Evolutionary conservation across 2,797 vertebrate genomes (phyloP), one percentile per base, ranked within the genome.

Genomic region (Sebastes itinus): DNA sequence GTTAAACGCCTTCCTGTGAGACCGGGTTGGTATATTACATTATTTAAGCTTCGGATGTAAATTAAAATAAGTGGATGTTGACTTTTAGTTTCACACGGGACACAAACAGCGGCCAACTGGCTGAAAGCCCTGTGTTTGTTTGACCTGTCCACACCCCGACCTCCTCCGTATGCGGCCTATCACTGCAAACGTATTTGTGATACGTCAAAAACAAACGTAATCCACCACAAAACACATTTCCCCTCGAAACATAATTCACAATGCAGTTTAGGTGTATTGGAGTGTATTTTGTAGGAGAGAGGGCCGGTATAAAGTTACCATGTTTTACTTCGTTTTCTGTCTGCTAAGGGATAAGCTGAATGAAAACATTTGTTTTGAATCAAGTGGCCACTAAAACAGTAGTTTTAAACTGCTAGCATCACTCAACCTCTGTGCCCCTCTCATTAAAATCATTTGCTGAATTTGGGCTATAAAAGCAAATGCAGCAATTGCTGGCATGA

Each of bases 391-490:
- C 88, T 91, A 84, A 93, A 91, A 93, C 85, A 80, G 88, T 87
- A 91, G 89, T 82, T 84, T 76, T 59, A 84, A 85, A 88, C 62
- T 83, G 79, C 77, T 73, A 71, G 82, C 82, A 83, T 85, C 49
- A 28, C 76, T 81, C 81, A 85, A 85, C 82, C 66, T 86, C 71
- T 89, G 84, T 72, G 66, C 64, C 80, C 78, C 78, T 88, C 86
- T 92, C 90, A 94, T 95, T 94, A 92, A 94, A 94, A 93, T 92
- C 69, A 93, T 95, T 94, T 94, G 90, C 94, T 91, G 83, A 92
- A 94, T 94, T 91, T 88, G 79, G 88, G 87, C 88, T 77, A 78
- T 94, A 94, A 94, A 95, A 92, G 90, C 87, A 94, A 94, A 94
- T 87, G 82, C 91, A 85, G 92, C 88, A 92, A 93, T 92, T 92